Evolutionary conservation across 2,113 vertebrate species (phyloP), one percentile per base, ranked within the genome.

Genomic region (Centropus unirufus): DNA sequence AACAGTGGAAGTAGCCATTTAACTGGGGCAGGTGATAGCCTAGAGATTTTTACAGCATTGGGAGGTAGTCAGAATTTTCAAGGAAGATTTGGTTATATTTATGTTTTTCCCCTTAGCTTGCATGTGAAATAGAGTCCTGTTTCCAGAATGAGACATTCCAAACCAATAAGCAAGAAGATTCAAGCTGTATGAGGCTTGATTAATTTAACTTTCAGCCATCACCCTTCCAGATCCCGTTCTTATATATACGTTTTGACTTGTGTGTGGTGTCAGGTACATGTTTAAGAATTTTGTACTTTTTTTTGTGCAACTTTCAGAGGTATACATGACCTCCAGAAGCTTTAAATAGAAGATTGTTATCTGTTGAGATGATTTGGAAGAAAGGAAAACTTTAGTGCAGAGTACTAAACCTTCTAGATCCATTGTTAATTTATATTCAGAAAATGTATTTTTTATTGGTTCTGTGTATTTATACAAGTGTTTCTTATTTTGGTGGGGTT

Each of bases 401-500:
- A 27, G 7, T 46, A 39, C 36, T 42, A 36, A 10, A 34, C 2
- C 9, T 75, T 46, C 51, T 27, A 88, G 30, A 72, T 8, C 14
- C 68, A 44, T 4, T n/a, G 1, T 39, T 16, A 5, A 27, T 51
- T 72, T 76, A 23, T 16, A 23, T 69, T 72, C 32, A 83, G 66
- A 64, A 80, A 69, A 55, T 23, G 8, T 40, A 5, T 54, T 49
- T 77, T 55, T 0, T 2, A 27, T 70, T 1, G 0, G 19, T 78
- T 78, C 16, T 82, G 21, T 54, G 16, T 57, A 16, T 44, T 74
- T 80, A 70, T 55, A 2, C 17, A 58, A n/a, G 6, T 47, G 32
- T 81, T 89, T 27, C 8, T 63, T 84, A 24, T 30, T 80, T 57
- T 74, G 5, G 2, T 78, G 26, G 0, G 0, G 6, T 5, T 0